These are phyloP conservation scores for Trichechus manatus DNA, from an alignment of 2,113 vertebrate species.

Conservation along the genomic window DNA sequence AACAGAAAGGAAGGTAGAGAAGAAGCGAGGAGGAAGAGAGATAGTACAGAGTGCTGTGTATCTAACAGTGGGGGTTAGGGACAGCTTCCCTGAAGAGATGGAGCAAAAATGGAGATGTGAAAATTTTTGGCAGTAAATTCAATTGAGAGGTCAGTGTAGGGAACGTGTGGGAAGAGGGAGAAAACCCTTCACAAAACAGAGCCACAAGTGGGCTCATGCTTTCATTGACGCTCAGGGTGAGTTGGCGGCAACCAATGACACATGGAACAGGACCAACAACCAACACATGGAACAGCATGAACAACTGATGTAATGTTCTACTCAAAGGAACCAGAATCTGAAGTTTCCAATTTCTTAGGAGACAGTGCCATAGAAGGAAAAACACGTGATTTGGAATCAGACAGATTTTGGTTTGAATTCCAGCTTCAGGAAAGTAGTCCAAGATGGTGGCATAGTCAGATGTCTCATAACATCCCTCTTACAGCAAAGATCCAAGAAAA, in stretches of 20 bases:
- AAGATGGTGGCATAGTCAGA: too few relatives aligned
- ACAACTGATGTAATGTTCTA: background rate
- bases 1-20: background rate
- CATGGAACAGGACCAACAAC: background rate
- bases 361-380: background rate
- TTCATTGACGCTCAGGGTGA: background rate
- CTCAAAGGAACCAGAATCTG: background rate
- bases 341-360: background rate
- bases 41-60: background rate
- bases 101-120: background rate
- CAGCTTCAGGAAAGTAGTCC: background rate
- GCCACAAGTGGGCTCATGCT: fast-evolving
- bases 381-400: background rate
- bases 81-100: too few relatives aligned
- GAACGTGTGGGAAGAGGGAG: background rate
- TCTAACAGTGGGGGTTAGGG: too few relatives aligned
- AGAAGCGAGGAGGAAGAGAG: background rate
- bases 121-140: background rate
- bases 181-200: too few relatives aligned
- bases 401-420: background rate
- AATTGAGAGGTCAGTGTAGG: background rate
- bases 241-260: background rate
- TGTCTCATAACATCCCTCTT: too few relatives aligned
- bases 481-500: too few relatives aligned
- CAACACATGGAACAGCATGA: background rate